These are phyloP conservation scores for Gymnorhina tibicen DNA, from an alignment of 2,113 vertebrate species.

Conservation along the genomic window DNA sequence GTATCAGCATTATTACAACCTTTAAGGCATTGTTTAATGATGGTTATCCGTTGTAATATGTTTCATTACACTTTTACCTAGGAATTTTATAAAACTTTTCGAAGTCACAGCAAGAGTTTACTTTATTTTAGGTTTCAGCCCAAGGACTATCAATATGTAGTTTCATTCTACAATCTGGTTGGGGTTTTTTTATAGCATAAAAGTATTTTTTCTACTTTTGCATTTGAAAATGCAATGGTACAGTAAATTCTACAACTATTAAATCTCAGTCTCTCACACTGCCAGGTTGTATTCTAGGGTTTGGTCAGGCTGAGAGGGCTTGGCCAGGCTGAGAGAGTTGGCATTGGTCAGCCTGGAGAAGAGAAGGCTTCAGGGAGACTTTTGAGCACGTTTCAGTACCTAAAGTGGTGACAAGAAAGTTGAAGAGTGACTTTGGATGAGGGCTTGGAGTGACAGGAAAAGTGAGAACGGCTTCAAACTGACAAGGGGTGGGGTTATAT, in stretches of 20 bases:
- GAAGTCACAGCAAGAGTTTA: not conserved
- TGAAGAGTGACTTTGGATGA: not conserved
- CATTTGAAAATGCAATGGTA: not conserved
- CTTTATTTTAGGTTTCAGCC: not conserved
- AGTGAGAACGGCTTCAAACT: not conserved
- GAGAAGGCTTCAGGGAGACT: not conserved
- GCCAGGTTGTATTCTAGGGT: not conserved
- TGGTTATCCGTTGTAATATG: not conserved
- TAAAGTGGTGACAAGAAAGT: not conserved
- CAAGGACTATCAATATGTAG: not conserved
- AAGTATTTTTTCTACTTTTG: not conserved
- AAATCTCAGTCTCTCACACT: not conserved
- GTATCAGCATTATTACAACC: not conserved
- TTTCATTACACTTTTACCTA: not conserved
- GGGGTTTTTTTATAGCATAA: not conserved
- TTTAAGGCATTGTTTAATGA: not conserved
- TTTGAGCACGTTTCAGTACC: not conserved
- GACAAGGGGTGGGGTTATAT: fast-evolving
- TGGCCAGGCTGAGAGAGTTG: not conserved
- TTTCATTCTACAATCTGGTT: not conserved
- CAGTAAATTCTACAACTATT: not conserved
- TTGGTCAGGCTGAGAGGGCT: not conserved
- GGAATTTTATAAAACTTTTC: not conserved
- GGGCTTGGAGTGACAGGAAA: not conserved
- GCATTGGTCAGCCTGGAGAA: not conserved